These are phyloP conservation scores for Petrolisthes manimaculis DNA, from an alignment of 2,888 invertebrate genomes.

Conservation along the genomic window DNA sequence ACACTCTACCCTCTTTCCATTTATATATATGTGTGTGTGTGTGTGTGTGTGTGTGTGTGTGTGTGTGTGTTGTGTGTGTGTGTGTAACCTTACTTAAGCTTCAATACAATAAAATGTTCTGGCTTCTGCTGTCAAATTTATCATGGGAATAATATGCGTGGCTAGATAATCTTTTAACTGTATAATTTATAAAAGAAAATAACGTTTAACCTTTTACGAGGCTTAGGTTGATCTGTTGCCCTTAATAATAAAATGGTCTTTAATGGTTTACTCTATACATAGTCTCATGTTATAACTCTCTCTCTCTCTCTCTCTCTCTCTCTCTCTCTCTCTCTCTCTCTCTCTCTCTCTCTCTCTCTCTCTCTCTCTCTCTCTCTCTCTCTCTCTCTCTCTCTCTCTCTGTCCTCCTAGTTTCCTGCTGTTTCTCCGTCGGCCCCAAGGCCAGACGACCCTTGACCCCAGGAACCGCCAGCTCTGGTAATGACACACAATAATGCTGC, in stretches of 20 bases:
- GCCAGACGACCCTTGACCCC: slow-evolving; percentile 10
- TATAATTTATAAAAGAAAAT: no score
- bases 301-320: background rate
- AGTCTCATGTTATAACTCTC: background rate
- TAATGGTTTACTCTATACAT: background rate
- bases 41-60: slow-evolving; percentile 15
- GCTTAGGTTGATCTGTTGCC: background rate
- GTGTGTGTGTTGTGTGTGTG: no score
- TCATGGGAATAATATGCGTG: no score
- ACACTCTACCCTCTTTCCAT: background rate
- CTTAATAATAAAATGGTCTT: background rate
- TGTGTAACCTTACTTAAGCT: background rate
- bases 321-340: background rate
- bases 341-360: background rate
- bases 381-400: background rate
- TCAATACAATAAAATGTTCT: background rate
- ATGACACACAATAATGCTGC: slow-evolving; percentile 29
- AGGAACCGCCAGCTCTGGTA: background rate
- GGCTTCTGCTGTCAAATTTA: no score
- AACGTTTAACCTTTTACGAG: background rate
- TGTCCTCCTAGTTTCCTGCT: slow-evolving; percentile 20
- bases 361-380: background rate
- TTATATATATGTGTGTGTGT: slow-evolving; percentile 23
- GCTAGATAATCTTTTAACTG: no score
- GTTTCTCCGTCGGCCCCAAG: slow-evolving; percentile 6